Percentiles rank a stretch among this genome's conserved stretches.
Evolutionary conservation across 2,797 vertebrate species (phyloP).

Genomic region (Molothrus ater): DNA sequence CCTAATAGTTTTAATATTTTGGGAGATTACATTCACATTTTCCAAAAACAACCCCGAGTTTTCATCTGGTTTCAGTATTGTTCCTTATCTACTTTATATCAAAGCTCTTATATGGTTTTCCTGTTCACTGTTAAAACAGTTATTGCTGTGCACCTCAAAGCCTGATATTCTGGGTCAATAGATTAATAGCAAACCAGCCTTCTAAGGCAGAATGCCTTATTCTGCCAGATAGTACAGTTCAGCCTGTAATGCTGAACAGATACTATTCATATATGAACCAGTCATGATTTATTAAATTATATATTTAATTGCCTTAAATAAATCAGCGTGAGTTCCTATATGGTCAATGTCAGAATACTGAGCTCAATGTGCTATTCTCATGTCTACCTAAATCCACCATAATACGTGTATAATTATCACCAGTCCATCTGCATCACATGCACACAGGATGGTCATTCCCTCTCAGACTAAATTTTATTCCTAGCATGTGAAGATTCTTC

Average conservation of each 20-base stretch:
- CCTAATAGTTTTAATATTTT: background rate
- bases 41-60: background rate
- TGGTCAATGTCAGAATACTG: background rate
- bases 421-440: background rate
- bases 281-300: background rate
- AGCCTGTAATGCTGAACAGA: background rate
- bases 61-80: conserved; percentile 19
- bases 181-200: background rate
- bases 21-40: background rate
- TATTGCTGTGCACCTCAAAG: background rate
- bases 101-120: background rate
- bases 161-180: background rate
- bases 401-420: fast-evolving
- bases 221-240: background rate
- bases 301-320: background rate
- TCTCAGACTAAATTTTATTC: background rate
- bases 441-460: background rate
- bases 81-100: background rate
- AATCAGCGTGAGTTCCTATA: background rate
- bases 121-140: background rate
- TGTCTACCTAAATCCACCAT: background rate
- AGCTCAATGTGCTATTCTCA: background rate
- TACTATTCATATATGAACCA: background rate
- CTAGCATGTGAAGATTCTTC: background rate
- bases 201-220: background rate